Conservation (phyloP, 2,888 invertebrate species). For the Ditula angustiorana region DNA sequence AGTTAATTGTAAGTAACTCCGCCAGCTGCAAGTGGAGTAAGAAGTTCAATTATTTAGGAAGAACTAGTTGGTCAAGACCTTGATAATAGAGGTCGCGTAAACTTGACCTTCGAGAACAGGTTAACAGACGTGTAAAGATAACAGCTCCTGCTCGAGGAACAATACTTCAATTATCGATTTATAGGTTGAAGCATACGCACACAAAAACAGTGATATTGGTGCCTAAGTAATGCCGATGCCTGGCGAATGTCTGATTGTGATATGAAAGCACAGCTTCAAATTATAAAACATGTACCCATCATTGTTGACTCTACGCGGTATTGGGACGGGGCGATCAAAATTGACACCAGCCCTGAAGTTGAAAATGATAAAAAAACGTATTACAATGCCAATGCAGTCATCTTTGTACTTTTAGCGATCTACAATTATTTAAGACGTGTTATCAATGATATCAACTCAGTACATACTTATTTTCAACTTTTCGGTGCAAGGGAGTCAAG, state of each 20-base stretch:
- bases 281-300: too few species aligned
- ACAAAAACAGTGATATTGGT: background rate
- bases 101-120: conserved; percentile 6
- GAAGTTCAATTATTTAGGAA: background rate
- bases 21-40: background rate
- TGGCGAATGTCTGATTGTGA: background rate
- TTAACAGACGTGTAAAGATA: background rate
- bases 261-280: background rate
- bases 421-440: too few species aligned
- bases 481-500: too few species aligned
- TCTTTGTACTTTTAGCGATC: too few species aligned
- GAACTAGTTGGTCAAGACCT: conserved; percentile 24
- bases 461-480: too few species aligned
- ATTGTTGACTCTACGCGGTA: too few species aligned
- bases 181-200: background rate
- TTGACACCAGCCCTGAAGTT: too few species aligned
- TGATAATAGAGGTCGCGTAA: background rate
- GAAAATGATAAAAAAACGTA: too few species aligned
- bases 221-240: background rate
- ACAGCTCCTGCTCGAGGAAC: background rate
- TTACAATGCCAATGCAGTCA: too few species aligned
- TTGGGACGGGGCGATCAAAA: too few species aligned
- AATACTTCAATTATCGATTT: background rate
- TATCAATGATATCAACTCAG: too few species aligned
- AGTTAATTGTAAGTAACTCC: background rate